A percentile compares a stretch with the other conserved stretches of the same genome.
Evolutionary conservation across 2,797 vertebrate species (phyloP).

Genomic region (Allobates femoralis): DNA sequence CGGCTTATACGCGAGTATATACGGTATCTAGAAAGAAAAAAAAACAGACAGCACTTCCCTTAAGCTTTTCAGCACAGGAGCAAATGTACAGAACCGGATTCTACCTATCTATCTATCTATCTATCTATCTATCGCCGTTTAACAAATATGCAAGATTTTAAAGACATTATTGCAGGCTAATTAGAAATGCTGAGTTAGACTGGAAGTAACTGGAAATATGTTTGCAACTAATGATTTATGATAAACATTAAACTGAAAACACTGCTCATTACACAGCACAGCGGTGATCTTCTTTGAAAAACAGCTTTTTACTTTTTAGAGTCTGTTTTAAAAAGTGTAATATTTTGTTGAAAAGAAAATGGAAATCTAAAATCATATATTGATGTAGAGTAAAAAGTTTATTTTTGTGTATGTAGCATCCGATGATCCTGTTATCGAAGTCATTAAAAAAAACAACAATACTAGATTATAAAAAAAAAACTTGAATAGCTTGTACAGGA

Average conservation of each 20-base stretch:
- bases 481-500: too few relatives aligned
- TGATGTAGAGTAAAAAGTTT: neutral
- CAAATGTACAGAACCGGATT: too few relatives aligned
- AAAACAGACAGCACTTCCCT: too few relatives aligned
- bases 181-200: constrained; percentile 15
- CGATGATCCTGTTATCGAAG: neutral
- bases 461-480: too few relatives aligned
- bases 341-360: neutral
- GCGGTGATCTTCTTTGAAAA: constrained; percentile 22
- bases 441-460: too few relatives aligned
- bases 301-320: neutral
- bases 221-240: constrained; percentile 49
- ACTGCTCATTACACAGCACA: constrained; percentile 50
- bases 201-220: constrained; percentile 32
- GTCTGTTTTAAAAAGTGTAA: neutral
- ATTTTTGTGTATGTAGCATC: neutral
- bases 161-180: constrained; percentile 25
- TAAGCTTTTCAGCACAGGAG: too few relatives aligned
- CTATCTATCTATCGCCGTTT: neutral
- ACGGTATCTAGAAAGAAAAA: too few relatives aligned
- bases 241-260: constrained; percentile 41
- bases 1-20: too few relatives aligned
- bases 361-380: neutral
- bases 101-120: neutral
- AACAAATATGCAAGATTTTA: constrained; percentile 7